phyloP scores from a whole-genome alignment of 2,113 vertebrate genomes.

The Pungitius pungitius region DNA sequence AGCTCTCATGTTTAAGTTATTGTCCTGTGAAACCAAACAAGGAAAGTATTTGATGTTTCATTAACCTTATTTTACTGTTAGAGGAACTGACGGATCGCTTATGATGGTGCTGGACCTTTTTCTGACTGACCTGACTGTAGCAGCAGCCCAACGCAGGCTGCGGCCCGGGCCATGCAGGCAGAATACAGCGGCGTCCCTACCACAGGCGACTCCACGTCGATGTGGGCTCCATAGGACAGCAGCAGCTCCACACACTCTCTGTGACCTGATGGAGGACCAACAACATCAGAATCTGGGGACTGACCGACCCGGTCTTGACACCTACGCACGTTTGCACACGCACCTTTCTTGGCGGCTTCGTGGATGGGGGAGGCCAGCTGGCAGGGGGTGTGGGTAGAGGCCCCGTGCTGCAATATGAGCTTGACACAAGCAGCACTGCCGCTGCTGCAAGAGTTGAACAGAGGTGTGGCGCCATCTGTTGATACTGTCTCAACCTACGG shows the following conservation, averaged over 20 bases:
- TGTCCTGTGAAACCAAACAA: background rate
- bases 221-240: slow-evolving; percentile 81
- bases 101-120: background rate
- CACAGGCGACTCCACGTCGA: slow-evolving; percentile 84
- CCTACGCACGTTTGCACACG: background rate
- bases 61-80: background rate
- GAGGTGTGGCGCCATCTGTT: slow-evolving; percentile 86
- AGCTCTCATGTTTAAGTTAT: background rate
- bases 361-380: slow-evolving; percentile 86
- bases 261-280: slow-evolving; percentile 82
- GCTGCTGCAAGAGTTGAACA: slow-evolving; percentile 88
- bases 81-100: background rate
- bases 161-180: slow-evolving; percentile 82
- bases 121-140: slow-evolving; percentile 84
- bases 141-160: slow-evolving; percentile 87
- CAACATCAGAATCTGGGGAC: background rate
- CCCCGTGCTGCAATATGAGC: slow-evolving; percentile 83
- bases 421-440: slow-evolving; percentile 86
- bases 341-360: slow-evolving; percentile 85
- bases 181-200: slow-evolving; percentile 86
- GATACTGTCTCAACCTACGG: slow-evolving; percentile 83
- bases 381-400: slow-evolving; percentile 69
- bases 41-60: background rate
- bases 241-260: slow-evolving; percentile 91
- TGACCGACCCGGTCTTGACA: background rate